These are phyloP conservation scores for Vanessa cardui DNA, from an alignment of 2,888 invertebrate species.

Conservation along the genomic window DNA sequence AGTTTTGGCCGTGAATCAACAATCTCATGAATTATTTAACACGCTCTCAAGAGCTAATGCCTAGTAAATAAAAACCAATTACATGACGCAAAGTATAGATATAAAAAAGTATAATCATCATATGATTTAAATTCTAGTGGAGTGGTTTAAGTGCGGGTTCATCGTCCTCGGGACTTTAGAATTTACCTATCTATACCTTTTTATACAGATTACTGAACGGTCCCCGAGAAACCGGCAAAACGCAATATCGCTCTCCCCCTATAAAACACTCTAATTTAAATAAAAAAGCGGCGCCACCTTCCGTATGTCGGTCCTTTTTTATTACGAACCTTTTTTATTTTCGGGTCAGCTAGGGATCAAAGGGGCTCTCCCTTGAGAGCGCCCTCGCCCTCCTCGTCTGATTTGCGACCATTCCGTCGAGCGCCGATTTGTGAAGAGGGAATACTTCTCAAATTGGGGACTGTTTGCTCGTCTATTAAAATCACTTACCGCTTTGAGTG, in stretches of 20 bases:
- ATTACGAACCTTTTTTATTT: slow-evolving; percentile 83
- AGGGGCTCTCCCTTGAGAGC: slow-evolving; percentile 77
- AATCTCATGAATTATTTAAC: slow-evolving; percentile 64
- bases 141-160: slow-evolving; percentile 24
- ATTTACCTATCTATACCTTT: slow-evolving; percentile 26
- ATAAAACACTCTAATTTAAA: slow-evolving; percentile 84
- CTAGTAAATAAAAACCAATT: slow-evolving; percentile 53
- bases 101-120: not conserved
- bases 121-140: not conserved
- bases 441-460: slow-evolving; percentile 76
- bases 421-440: slow-evolving; percentile 81
- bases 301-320: slow-evolving; percentile 82
- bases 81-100: slow-evolving; percentile 26
- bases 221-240: slow-evolving; percentile 77
- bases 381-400: slow-evolving; percentile 66
- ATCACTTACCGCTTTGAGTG: slow-evolving; percentile 72
- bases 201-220: slow-evolving; percentile 69
- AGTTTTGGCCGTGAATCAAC: slow-evolving; percentile 66
- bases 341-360: slow-evolving; percentile 83
- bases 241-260: slow-evolving; percentile 81
- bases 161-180: slow-evolving; percentile 32
- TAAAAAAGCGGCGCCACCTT: slow-evolving; percentile 83
- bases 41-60: slow-evolving; percentile 49
- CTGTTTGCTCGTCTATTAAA: slow-evolving; percentile 78
- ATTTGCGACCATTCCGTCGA: slow-evolving; percentile 77